These are phyloP conservation scores for Euzetes globulus DNA, from an alignment of 2,888 invertebrate genomes.

Conservation along the genomic window DNA sequence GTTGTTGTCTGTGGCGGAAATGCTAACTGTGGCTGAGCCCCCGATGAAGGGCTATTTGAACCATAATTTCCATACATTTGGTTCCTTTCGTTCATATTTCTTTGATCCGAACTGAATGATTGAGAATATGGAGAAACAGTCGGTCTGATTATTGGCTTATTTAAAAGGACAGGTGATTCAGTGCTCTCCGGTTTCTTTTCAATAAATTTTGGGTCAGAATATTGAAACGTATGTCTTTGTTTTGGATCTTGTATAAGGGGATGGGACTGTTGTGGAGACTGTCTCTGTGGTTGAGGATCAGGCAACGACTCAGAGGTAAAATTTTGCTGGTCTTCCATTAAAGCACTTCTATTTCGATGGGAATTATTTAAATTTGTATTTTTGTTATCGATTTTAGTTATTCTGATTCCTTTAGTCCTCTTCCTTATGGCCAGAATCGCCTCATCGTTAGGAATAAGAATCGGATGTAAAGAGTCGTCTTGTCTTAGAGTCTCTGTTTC, in stretches of 20 bases:
- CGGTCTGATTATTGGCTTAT: neutral
- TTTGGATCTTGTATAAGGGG: neutral
- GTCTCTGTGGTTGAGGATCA: neutral
- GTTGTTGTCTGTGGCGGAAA: neutral
- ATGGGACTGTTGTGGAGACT: neutral
- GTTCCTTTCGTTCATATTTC: neutral
- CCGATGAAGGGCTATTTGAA: neutral
- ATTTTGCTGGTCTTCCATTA: slow-evolving; percentile 3
- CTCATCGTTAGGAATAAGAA: slow-evolving; percentile 25
- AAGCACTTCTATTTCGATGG: neutral
- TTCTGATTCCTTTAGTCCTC: neutral
- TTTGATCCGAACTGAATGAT: neutral
- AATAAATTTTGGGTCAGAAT: neutral
- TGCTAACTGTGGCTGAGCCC: neutral
- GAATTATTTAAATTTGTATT: neutral
- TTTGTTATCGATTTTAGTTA: slow-evolving; percentile 8
- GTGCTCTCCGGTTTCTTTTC: neutral
- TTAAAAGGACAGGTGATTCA: neutral
- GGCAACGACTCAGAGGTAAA: neutral
- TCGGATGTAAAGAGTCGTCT: slow-evolving; percentile 3
- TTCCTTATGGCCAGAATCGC: slow-evolving; percentile 11
- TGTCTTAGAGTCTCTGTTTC: neutral
- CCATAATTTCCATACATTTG: slow-evolving; percentile 6
- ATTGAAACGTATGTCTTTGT: neutral
- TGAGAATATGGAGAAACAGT: neutral